phyloP scores from a whole-genome alignment of 2,888 invertebrate genomes.

The Ichneumoninae sp. region DNA sequence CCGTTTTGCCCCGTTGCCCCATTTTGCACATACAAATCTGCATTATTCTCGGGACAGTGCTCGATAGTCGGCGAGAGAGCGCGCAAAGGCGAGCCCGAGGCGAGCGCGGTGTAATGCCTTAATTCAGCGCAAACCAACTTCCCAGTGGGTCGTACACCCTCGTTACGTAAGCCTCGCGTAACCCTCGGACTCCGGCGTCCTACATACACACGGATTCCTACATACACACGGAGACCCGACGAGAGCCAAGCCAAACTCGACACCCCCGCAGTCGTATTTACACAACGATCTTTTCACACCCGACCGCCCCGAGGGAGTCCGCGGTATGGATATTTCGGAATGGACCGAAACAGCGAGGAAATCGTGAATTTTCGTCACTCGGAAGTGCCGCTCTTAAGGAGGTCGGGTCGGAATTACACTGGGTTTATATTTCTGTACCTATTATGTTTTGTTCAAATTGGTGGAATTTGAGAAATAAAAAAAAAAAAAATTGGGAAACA shows the following conservation, averaged over 20 bases:
- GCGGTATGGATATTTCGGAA: not conserved
- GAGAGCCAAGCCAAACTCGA: conserved; percentile 33
- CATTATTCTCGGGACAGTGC: not conserved
- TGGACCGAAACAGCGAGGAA: not conserved
- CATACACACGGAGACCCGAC: not conserved
- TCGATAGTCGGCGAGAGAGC: not conserved
- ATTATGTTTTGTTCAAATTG: not conserved
- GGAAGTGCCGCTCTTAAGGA: not conserved
- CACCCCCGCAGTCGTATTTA: conserved; percentile 14
- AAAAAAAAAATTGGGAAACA: not conserved
- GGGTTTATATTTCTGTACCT: not conserved
- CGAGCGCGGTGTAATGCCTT: conserved; percentile 18
- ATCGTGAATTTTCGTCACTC: conserved; percentile 5
- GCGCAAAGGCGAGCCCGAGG: not conserved
- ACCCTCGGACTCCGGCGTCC: conserved; percentile 20
- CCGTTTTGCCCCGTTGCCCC: too few relatives aligned
- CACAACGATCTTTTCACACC: conserved; percentile 11
- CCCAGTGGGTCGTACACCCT: conserved; percentile 33
- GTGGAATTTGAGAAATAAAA: too few relatives aligned
- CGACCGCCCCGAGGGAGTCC: not conserved
- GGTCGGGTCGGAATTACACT: not conserved
- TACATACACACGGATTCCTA: not conserved
- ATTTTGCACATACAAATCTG: not conserved
- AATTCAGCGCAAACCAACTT: conserved; percentile 37
- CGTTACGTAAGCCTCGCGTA: conserved; percentile 28